A percentile compares a stretch with the other conserved stretches of the same genome.
Evolutionary conservation across 1,140 invertebrate species (phyloP).

Genomic region (Lanistes nyassanus): DNA sequence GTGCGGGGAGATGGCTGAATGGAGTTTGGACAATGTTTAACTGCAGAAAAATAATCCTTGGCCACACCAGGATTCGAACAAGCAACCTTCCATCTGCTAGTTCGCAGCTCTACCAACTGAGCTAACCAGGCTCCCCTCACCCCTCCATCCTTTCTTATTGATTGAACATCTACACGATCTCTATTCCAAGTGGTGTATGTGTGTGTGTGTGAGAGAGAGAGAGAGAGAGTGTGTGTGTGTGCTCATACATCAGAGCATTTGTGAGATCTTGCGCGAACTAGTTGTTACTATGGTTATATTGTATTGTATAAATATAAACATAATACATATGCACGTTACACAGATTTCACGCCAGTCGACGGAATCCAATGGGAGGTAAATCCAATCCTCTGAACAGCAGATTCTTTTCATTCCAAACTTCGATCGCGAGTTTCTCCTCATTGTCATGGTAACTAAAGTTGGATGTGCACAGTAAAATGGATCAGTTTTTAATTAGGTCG

Average conservation of each 20-base stretch:
- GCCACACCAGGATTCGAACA: too few relatives aligned
- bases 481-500: too few relatives aligned
- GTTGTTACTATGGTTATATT: not conserved
- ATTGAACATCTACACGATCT: too few relatives aligned
- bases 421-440: not conserved
- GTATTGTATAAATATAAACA: not conserved
- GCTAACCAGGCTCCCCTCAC: too few relatives aligned
- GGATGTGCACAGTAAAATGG: not conserved
- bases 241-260: not conserved
- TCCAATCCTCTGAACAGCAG: not conserved
- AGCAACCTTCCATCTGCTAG: too few relatives aligned
- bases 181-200: constrained; percentile 1
- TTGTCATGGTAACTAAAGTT: not conserved
- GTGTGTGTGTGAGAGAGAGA: constrained; percentile 5
- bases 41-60: too few relatives aligned
- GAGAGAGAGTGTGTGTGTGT: constrained; percentile 4
- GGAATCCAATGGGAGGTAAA: too few relatives aligned
- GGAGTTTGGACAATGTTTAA: too few relatives aligned
- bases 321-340: not conserved
- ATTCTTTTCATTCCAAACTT: not conserved
- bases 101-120: too few relatives aligned
- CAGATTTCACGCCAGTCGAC: not conserved
- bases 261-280: not conserved
- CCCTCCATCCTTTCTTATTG: too few relatives aligned
- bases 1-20: too few relatives aligned